Conservation (phyloP, 2,113 vertebrate genomes). For the Chionis minor region DNA sequence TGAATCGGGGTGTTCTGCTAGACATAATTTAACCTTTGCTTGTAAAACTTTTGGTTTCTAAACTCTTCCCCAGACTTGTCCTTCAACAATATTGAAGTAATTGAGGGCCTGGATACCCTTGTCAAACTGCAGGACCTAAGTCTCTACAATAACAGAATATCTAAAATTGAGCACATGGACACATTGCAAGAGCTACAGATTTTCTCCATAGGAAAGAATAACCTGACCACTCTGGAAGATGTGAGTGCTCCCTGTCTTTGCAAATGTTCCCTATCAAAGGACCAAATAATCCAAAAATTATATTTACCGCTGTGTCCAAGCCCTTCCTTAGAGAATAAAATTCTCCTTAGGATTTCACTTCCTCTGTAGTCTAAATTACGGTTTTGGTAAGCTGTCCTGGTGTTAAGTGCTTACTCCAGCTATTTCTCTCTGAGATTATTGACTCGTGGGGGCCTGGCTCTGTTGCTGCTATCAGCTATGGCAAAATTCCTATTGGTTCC, state of each 20-base stretch:
- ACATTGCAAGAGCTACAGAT: conserved; percentile 81
- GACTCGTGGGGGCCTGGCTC: background rate
- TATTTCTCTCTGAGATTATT: background rate
- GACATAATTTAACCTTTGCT: background rate
- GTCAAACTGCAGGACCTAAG: conserved; percentile 87
- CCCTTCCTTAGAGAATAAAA: background rate
- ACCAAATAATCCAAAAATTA: background rate
- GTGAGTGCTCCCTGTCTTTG: conserved; percentile 73
- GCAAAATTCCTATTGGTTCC: background rate
- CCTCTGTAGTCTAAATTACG: background rate
- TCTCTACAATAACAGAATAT: conserved; percentile 86
- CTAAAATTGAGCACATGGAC: conserved; percentile 87
- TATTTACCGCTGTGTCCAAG: background rate
- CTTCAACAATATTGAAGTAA: conserved; percentile 90
- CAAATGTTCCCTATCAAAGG: background rate
- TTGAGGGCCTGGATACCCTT: conserved; percentile 85
- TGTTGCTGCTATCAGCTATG: background rate
- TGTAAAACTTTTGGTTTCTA: background rate
- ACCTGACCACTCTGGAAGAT: conserved; percentile 76
- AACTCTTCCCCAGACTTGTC: conserved; percentile 84
- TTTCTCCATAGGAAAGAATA: conserved; percentile 86
- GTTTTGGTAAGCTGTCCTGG: background rate
- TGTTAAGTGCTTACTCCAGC: background rate
- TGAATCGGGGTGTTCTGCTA: background rate
- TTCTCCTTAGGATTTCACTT: background rate